Evolutionary conservation across 2,113 vertebrate genomes (phyloP).

Genomic region (Colinus virginianus): DNA sequence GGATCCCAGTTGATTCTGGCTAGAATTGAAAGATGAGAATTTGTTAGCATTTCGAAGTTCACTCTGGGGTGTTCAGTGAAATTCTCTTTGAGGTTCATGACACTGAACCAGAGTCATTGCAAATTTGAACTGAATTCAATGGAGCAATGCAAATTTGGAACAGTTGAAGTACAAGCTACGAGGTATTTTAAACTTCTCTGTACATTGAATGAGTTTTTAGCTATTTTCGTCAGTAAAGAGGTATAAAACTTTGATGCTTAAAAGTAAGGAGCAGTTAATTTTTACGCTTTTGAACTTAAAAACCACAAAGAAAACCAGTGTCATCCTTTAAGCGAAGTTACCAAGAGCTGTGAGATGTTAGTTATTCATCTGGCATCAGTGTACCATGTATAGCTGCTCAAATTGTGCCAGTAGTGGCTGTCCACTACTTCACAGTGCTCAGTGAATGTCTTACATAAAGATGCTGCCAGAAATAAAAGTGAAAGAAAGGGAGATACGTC

Average conservation of each 20-base stretch:
- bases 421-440: background rate
- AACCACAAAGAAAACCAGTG: background rate
- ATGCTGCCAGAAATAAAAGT: background rate
- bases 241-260: background rate
- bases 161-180: background rate
- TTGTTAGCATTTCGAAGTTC: background rate
- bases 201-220: background rate
- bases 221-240: background rate
- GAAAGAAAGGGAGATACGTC: background rate
- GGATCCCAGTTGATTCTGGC: conserved; percentile 94
- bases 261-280: background rate
- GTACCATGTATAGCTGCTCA: background rate
- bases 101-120: background rate
- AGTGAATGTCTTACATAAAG: background rate
- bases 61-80: background rate
- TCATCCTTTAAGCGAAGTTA: background rate
- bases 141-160: background rate
- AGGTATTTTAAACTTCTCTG: background rate
- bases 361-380: background rate
- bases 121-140: background rate
- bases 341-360: background rate
- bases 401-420: background rate
- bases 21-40: conserved; percentile 73
- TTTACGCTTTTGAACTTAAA: background rate
- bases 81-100: background rate